Conservation (phyloP, 23 tunicate genomes). For the Styela clava region DNA sequence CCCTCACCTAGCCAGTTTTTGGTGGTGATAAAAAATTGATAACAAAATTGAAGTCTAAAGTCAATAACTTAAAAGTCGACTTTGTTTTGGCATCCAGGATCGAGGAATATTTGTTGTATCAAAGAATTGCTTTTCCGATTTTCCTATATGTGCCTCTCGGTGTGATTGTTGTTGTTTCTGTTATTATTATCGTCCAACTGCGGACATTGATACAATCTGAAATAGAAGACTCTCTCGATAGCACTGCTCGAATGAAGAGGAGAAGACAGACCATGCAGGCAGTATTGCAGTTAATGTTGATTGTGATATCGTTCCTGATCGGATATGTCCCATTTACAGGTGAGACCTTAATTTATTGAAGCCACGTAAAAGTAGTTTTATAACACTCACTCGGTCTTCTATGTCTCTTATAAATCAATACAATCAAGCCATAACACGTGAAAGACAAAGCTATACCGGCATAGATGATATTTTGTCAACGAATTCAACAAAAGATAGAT, state of each 20-base stretch:
- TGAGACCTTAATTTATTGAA: not conserved
- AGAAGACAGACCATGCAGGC: conserved; percentile 15
- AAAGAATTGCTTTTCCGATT: conserved; percentile 5
- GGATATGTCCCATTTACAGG: conserved; percentile 32
- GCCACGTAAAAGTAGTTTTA: too few relatives aligned
- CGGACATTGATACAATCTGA: too few relatives aligned
- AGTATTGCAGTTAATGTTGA: not conserved
- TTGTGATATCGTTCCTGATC: conserved; percentile 15
- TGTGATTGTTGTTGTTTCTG: not conserved
- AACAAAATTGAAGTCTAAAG: too few relatives aligned
- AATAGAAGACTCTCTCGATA: not conserved
- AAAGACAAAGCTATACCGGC: too few relatives aligned
- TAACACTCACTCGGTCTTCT: too few relatives aligned
- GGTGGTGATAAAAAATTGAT: too few relatives aligned
- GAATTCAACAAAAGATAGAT: too few relatives aligned
- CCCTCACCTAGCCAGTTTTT: too few relatives aligned
- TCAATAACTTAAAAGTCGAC: too few relatives aligned
- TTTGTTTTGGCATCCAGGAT: conserved; percentile 13
- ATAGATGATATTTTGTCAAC: too few relatives aligned
- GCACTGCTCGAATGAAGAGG: not conserved
- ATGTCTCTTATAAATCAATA: not conserved
- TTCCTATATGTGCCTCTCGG: not conserved
- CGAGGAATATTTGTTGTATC: conserved; percentile 3
- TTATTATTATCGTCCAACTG: not conserved
- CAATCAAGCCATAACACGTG: not conserved